Evolutionary conservation across 64 coral and sea anemone species (phyloP).

Genomic region (Montipora capricornis): DNA sequence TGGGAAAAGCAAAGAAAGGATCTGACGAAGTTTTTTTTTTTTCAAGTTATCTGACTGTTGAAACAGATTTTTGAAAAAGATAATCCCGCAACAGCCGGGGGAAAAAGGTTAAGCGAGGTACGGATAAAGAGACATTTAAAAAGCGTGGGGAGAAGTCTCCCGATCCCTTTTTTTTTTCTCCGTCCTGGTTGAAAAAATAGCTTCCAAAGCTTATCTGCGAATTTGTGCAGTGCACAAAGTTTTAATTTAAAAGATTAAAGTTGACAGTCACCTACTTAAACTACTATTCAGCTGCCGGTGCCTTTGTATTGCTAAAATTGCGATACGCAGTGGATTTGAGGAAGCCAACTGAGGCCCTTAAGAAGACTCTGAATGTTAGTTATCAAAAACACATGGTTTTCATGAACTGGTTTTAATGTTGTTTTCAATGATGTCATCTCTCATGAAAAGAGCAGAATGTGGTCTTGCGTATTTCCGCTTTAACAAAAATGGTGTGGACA

Average conservation of each 20-base stretch:
- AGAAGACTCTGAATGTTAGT: not conserved
- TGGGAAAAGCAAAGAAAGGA: not conserved
- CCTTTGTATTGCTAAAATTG: not conserved
- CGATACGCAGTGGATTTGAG: not conserved
- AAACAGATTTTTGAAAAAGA: not conserved
- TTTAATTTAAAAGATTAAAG: not conserved
- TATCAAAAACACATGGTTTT: constrained; percentile 5
- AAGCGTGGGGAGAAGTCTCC: not conserved
- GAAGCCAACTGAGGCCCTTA: not conserved
- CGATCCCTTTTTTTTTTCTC: not conserved
- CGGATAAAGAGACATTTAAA: not conserved
- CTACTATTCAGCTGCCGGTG: not conserved
- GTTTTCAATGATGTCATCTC: constrained; percentile 19
- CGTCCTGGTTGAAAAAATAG: not conserved
- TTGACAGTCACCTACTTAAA: constrained; percentile 9
- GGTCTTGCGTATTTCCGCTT: constrained; percentile 38
- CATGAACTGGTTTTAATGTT: not conserved
- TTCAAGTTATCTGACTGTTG: not conserved
- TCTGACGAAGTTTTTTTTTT: not conserved
- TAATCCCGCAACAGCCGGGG: not conserved
- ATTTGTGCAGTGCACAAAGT: not conserved
- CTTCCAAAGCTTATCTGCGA: not conserved
- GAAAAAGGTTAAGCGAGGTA: too few species aligned
- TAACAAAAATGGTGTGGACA: not conserved
- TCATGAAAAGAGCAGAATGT: not conserved